phyloP scores from a whole-genome alignment of 2,113 vertebrate genomes.

The Dendropsophus ebraccatus region DNA sequence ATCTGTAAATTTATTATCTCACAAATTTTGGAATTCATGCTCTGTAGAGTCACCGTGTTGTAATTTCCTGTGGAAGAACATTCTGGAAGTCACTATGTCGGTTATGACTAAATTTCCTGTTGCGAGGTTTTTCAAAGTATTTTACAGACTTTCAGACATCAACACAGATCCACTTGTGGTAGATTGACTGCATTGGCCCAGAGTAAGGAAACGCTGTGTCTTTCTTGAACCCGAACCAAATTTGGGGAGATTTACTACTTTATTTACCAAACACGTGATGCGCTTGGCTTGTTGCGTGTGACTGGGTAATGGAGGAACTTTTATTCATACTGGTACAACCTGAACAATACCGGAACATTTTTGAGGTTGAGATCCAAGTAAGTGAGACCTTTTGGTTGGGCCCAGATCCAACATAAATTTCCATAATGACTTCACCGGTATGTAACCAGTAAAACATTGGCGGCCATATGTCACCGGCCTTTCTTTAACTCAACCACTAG shows the following conservation, averaged over 20 bases:
- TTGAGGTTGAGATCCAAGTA: background rate
- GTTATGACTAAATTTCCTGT: slow-evolving; percentile 46
- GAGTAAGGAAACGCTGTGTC: slow-evolving; percentile 32
- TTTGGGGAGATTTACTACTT: slow-evolving; percentile 31
- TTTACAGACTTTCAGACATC: slow-evolving; percentile 32
- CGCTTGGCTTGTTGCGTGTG: background rate
- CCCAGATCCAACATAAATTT: background rate
- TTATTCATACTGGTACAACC: slow-evolving; percentile 3
- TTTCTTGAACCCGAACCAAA: slow-evolving; percentile 2
- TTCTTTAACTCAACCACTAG: background rate
- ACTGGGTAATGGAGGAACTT: slow-evolving; percentile 13
- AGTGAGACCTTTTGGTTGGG: background rate
- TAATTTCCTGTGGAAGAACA: slow-evolving; percentile 45
- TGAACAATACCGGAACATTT: slow-evolving; percentile 2
- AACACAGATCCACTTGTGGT: slow-evolving; percentile 36
- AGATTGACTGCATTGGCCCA: slow-evolving; percentile 29
- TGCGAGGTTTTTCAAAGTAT: slow-evolving; percentile 32
- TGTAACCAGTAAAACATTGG: background rate
- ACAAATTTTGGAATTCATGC: slow-evolving; percentile 44
- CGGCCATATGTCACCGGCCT: background rate
- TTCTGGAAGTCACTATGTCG: slow-evolving; percentile 37
- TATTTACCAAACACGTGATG: background rate
- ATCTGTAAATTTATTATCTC: slow-evolving; percentile 44
- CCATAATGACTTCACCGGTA: background rate
- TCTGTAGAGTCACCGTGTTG: slow-evolving; percentile 17